Base-by-base conservation (phyloP, 2,113 vertebrate genomes). In the Struthidea cinerea region DNA sequence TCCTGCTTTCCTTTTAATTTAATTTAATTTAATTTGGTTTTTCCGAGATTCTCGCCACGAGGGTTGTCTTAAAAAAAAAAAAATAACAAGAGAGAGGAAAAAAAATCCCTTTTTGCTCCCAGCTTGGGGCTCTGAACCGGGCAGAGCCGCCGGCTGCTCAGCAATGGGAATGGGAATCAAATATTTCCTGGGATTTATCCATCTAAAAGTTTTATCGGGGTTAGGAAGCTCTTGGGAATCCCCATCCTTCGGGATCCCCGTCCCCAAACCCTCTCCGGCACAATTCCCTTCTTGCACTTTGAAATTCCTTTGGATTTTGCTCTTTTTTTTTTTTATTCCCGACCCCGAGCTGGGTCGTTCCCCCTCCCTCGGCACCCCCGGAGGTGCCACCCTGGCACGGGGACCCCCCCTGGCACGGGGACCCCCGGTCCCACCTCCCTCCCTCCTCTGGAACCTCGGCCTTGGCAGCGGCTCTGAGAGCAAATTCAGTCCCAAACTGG, bases 241-340 rank as follows among this genome's bases (percentile, higher is more conserved):
- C 46, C 71, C 37, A 14, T 20, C 24, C 10, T 30, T 56, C 39
- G 37, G 46, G 12, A 37, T 78, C 73, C 83, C 65, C 1, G 3
- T 11, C 70, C 83, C 74, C 9, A 1, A 26, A 41, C 52, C 39
- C 5, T 16, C 69, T 78, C 74, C 8, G 17, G 92, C 90, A 87
- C 94, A 17, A n/a, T 30, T 27, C 37, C 13, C 26, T 84, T 67
- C 87, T 87, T 84, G 90, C 94, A 96, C 95, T 95, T 64, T 68
- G 71, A 47, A 70, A 78, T 69, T 61, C 74, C 47, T 87, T 87
- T 11, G 41, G 41, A 6, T 47, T 84, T 44, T 37, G 9, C 5
- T 69, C 12, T 23, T 15, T 30, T 37, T 11, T 13, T 21, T 15
- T n/a, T 30, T 9, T 6, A 7, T 2, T 6, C 17, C 21, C 3